Evolutionary conservation across 2,888 invertebrate genomes (phyloP), one percentile per base, ranked within the genome.

Genomic region (Philereme transversata): DNA sequence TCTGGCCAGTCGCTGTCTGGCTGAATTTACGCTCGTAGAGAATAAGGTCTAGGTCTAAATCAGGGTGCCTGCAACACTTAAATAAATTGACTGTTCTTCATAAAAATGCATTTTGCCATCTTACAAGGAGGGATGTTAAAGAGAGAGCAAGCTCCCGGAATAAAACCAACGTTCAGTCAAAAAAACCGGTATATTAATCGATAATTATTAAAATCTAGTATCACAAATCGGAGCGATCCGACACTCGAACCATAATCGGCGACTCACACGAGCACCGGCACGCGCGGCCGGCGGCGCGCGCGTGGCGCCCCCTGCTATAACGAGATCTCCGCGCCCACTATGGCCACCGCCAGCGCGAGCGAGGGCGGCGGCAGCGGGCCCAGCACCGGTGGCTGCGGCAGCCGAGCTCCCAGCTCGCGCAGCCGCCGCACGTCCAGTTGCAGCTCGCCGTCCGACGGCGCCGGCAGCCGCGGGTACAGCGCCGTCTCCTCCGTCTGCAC

Each of bases 401-500:
- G 74, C 51, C 51, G 46, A 57, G 72, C 73, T 11, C 67, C 53
- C 43, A 51, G 43, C 33, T 33, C 41, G 34, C 33, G 41, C 33
- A 51, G 72, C 8, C 74, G 75, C 33, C 77, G 76, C 22, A 77
- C 76, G 58, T 84, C 82, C 59, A 83, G 69, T 36, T 57, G 69
- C 51, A 84, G 61, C 4, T 77, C 71, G 41, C 66, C n/a, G 4
- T 78, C 71, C 38, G 66, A n/a, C 67, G 22, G 35, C 46, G 6
- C 60, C 60, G 46, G 22, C 10, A 45, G 47, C 22, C 58, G 58
- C 52, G 79, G 80, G 54, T 75, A 78, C 60, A 73, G 63, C 33
- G 67, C 50, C 6, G 71, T 62, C n/a, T 84, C 87, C 10, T 90
- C 90, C 6, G 90, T 90, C 71, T 90, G 90, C 57, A 87, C 86